Evolutionary conservation across 2,797 vertebrate genomes (phyloP), one percentile per base, ranked within the genome.

Genomic region (Masticophis lateralis): DNA sequence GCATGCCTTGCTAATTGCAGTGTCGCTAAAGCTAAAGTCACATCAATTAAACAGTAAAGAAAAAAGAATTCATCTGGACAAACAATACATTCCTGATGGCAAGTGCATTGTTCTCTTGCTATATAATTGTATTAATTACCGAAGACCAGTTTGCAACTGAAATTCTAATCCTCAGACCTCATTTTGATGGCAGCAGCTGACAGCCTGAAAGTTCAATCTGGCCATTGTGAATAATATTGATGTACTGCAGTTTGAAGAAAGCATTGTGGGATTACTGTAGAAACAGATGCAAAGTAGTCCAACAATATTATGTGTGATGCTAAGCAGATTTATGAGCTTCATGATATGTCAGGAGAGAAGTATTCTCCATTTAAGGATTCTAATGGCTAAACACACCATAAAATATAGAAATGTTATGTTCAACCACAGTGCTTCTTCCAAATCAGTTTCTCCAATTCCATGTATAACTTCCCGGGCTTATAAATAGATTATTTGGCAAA

Each of bases 91-190:
- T 95, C 90, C 51, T 93, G 43, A 92, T 94, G 55, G 32, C 55
- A 94, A 95, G 37, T 57, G 86, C 88, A 94, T 94, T 95, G 59
- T 95, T 96, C 91, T 91, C 60, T 94, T 94, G 25, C 20, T 96
- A 90, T 94, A 37, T 96, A 96, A 95, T 97, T 96, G 95, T 86
- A 96, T 93, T 97, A 97, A 97, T 94, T 96, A 93, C 79, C 0
- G 22, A 94, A 92, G 86, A 95, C 96, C 47, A 94, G 12, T 95
- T 96, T 95, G 86, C 43, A 93, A 25, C 87, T 96, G 86, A 96
- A 96, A 95, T 90, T 63, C 89, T 87, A 66, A 94, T 93, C 96
- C 94, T 96, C 94, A 97, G 93, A 94, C 93, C 86, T 69, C 95
- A 95, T 95, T 95, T 79, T n/a, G 9, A 69, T 94, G 96, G 95